These are phyloP conservation scores for Amphiprion percula DNA, from an alignment of 2,113 vertebrate species.

Conservation along the genomic window DNA sequence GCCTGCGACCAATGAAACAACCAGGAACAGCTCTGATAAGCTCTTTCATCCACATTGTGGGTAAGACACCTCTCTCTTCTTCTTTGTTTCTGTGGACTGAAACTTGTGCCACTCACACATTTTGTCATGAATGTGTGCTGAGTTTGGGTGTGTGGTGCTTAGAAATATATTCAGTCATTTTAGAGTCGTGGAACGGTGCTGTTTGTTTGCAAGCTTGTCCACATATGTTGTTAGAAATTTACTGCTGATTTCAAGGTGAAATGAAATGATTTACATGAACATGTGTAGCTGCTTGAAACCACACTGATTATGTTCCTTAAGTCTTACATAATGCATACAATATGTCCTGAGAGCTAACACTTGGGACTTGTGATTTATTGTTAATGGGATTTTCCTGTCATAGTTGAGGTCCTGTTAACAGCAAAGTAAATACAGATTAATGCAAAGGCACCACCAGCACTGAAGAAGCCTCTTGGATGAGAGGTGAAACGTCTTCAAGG, in stretches of 20 bases:
- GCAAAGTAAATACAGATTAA: slow-evolving; percentile 11
- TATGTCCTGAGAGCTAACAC: neutral
- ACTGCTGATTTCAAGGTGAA: slow-evolving; percentile 3
- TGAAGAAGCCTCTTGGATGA: too few relatives aligned
- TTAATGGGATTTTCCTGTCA: neutral
- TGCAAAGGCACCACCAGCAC: neutral
- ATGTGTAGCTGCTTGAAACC: neutral
- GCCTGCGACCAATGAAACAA: slow-evolving; percentile 75
- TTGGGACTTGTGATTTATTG: neutral
- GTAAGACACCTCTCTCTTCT: slow-evolving; percentile 65
- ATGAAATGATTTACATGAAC: neutral
- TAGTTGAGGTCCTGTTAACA: neutral
- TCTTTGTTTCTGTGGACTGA: slow-evolving; percentile 68
- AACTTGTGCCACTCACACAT: slow-evolving; percentile 70
- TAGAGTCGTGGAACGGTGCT: slow-evolving; percentile 3
- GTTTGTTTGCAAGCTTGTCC: slow-evolving; percentile 25
- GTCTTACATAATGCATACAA: neutral
- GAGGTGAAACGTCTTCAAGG: too few relatives aligned
- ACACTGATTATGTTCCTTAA: neutral
- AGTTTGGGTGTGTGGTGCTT: slow-evolving; percentile 52
- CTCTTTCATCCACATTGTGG: slow-evolving; percentile 73
- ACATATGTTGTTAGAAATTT: neutral
- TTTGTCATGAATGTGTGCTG: slow-evolving; percentile 42
- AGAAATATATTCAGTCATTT: slow-evolving; percentile 41
- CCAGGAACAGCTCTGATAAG: slow-evolving; percentile 78